These are phyloP conservation scores for Gasteruption jaculator DNA, from an alignment of 2,888 invertebrate genomes.

Conservation along the genomic window DNA sequence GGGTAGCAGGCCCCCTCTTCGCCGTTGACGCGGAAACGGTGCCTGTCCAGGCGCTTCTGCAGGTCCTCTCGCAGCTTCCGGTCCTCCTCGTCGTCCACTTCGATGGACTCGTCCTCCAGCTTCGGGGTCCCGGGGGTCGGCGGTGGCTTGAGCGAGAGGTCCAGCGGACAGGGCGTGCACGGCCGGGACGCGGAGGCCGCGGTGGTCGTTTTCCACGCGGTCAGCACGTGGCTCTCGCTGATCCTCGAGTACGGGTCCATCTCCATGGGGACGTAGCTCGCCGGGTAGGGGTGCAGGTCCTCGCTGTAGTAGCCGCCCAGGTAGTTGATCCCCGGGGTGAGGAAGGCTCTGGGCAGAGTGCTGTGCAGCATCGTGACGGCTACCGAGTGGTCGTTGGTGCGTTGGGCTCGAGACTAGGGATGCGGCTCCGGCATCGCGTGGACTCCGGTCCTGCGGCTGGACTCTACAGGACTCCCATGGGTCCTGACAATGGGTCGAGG, in stretches of 20 bases:
- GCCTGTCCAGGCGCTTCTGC: conserved; percentile 16
- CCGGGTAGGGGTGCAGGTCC: conserved; percentile 31
- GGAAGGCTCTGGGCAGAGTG: conserved; percentile 41
- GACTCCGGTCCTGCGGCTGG: too few species aligned
- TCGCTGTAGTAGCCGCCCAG: conserved; percentile 41
- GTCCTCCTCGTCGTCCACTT: conserved; percentile 39
- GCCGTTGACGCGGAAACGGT: conserved; percentile 10
- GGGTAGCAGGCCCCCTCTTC: conserved; percentile 25
- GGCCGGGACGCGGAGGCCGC: conserved; percentile 24
- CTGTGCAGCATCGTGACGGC: conserved; percentile 41
- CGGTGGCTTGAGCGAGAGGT: conserved; percentile 66
- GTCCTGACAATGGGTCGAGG: too few species aligned
- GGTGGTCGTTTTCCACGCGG: conserved; percentile 19
- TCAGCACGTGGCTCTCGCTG: conserved; percentile 19
- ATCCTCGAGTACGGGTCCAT: conserved; percentile 25
- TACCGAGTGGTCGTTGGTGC: too few species aligned
- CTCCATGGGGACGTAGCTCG: conserved; percentile 34
- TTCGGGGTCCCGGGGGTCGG: conserved; percentile 21
- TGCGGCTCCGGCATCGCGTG: too few species aligned
- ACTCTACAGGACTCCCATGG: too few species aligned
- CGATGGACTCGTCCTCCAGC: conserved; percentile 35
- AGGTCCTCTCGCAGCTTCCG: conserved; percentile 26
- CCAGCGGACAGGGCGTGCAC: conserved; percentile 59
- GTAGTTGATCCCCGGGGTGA: conserved; percentile 40
- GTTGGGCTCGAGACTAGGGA: too few species aligned